A percentile compares a stretch with the other conserved stretches of the same genome.
phyloP scores from a whole-genome alignment of 2,797 vertebrate species.

The Lithobates sylvaticus region DNA sequence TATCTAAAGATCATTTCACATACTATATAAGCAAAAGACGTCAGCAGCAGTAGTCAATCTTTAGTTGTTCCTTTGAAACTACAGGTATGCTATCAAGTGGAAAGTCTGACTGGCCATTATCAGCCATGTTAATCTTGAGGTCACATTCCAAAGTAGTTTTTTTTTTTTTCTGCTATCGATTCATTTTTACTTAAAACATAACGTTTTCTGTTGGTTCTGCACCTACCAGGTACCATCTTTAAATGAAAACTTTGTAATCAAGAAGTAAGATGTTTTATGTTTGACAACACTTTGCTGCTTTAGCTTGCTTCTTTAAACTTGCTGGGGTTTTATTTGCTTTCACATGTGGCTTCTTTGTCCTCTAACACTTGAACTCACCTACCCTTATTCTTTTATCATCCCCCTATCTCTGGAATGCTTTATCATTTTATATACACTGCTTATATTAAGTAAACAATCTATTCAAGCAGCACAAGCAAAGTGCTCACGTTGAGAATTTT shows the following conservation, averaged over 20 bases:
- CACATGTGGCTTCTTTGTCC: slow-evolving; percentile 25
- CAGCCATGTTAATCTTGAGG: background rate
- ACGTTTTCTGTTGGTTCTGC: background rate
- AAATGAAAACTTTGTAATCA: background rate
- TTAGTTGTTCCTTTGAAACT: slow-evolving; percentile 1
- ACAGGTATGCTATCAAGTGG: slow-evolving; percentile 30
- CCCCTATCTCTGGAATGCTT: slow-evolving; percentile 53
- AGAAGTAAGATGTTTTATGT: background rate
- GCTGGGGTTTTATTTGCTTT: background rate
- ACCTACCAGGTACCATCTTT: background rate
- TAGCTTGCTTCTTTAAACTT: background rate
- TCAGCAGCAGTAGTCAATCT: background rate
- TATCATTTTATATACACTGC: slow-evolving; percentile 41
- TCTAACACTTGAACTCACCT: slow-evolving; percentile 44
- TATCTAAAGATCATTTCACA: background rate
- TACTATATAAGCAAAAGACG: background rate
- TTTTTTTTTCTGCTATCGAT: background rate
- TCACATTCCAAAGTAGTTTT: slow-evolving; percentile 9
- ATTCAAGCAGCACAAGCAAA: background rate
- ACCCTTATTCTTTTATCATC: slow-evolving; percentile 38
- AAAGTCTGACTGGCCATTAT: slow-evolving; percentile 41
- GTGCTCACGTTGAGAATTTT: slow-evolving; percentile 3
- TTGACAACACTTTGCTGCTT: background rate
- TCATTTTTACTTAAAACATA: background rate
- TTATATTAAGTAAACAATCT: slow-evolving; percentile 38